phyloP scores from a whole-genome alignment of 2,797 vertebrate genomes.

The Triplophysa yarkandensis region DNA sequence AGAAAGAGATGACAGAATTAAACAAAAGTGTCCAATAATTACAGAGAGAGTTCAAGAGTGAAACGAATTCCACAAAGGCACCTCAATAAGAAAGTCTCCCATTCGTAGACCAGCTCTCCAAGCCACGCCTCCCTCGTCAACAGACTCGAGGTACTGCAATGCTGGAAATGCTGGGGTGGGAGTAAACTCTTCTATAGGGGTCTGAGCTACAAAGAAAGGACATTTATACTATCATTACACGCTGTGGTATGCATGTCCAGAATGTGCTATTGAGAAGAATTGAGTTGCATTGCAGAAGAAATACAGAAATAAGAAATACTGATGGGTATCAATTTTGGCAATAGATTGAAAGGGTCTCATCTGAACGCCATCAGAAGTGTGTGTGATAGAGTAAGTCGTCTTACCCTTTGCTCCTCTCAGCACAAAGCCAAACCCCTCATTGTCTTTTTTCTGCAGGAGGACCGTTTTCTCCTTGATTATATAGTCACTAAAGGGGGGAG shows the following conservation, averaged over 20 bases:
- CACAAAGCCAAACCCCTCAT: constrained; percentile 94
- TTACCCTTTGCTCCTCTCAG: constrained; percentile 93
- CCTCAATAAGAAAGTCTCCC: constrained; percentile 94
- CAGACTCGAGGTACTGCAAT: constrained; percentile 91
- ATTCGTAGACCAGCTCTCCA: constrained; percentile 91
- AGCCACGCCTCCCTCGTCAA: constrained; percentile 92
- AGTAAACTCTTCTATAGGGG: constrained; percentile 94
- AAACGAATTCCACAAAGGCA: constrained; percentile 57
- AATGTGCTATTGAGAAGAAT: constrained; percentile 3
- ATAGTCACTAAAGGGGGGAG: constrained; percentile 80
- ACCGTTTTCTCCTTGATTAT: constrained; percentile 96
- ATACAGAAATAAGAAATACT: constrained; percentile 8
- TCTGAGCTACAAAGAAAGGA: constrained; percentile 82
- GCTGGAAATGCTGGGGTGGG: constrained; percentile 93
- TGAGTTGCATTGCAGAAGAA: too few species aligned
- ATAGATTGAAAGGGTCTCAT: constrained; percentile 2
- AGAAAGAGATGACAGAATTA: constrained; percentile 1
- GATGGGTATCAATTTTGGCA: constrained; percentile 25
- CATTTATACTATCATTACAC: constrained; percentile 16
- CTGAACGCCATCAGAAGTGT: constrained; percentile 13
- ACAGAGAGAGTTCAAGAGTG: not conserved
- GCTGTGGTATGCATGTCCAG: not conserved
- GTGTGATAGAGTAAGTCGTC: constrained; percentile 33
- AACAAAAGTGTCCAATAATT: not conserved
- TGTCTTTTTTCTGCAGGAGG: constrained; percentile 93